Base-by-base conservation (phyloP, 2,797 vertebrate genomes). In the Enteromius anoplus region DNA sequence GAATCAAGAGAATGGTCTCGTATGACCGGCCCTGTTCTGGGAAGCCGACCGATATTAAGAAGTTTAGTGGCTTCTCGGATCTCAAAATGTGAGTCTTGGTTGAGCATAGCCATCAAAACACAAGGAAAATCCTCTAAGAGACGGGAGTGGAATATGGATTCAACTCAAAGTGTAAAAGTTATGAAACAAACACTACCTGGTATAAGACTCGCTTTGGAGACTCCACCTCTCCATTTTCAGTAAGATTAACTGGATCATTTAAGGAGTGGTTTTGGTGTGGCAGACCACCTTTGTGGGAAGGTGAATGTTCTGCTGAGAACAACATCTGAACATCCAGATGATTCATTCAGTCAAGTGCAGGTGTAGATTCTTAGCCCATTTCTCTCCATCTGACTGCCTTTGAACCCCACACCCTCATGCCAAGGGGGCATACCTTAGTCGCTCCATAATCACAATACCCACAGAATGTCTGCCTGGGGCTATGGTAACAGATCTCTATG, bases 321-420 rank as follows among this genome's bases (percentile, higher is more conserved):
- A 64, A 85, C 78, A 69, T 81, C 78, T 62, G 65, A 26, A 29
- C 42, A 51, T 75, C 42, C 65, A 81, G 64, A 37, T 76, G 64
- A 70, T 70, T 64, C 70, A 58, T 69, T 37, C 26, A 32, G 42
- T 77, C 73, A 77, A n/a, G 23, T 68, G 73, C 75, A 85, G 78
- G 73, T 76, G 71, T 58, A 62, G 34, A 81, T 77, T 69, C 37
- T 58, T 78, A 68, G 21, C 66, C 37, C 21, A 47, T 66, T 68
- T 19, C 40, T 78, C 73, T 81, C 71, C 10, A 53, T 49, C 11
- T 40, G 70, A 53, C 53, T 84, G 29, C 58, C 40, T 84, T 77
- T 83, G 84, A 88, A 89, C 87, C 73, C 42, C 40, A 88, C 82
- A 84, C 83, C 60, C 23, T 65, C 68, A 71, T 80, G 83, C 86